Base-by-base conservation (phyloP, 2,113 vertebrate genomes). In the Edolisoma coerulescens region DNA sequence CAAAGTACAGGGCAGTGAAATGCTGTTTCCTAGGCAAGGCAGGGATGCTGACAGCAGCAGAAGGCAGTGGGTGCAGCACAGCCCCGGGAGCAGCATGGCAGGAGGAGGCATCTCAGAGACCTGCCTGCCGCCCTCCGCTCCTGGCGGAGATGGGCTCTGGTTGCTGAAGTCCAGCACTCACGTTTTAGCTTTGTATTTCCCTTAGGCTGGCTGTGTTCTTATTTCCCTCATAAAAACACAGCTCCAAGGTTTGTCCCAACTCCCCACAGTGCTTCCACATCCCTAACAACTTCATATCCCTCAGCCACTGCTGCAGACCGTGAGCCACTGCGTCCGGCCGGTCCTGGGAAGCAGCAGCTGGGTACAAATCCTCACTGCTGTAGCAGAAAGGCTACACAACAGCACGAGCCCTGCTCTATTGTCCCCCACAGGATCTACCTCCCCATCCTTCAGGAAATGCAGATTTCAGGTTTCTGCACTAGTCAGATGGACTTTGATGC, bases 301-400 rank as follows among this genome's bases (percentile, higher is more conserved):
- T 69, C 27, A 28, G 64, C 30, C 41, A 26, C 3, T 3, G n/a
- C 27, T 52, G 53, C 60, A 57, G 41, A 20, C n/a, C 7, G 7
- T 0, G 4, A 56, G 59, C 7, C n/a, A 15, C 11, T 4, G 20
- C 1, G 0, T 11, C 53, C 4, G 2, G 10, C 15, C 1, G 0
- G 11, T 35, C 24, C 65, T 67, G 61, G 52, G 37, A 20, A 50
- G 53, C 1, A 5, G 50, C 44, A 41, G 12, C 28, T 9, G 15
- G 30, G 21, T 10, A 37, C 6, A 16, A 50, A 50, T 2, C 5
- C 2, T 35, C 64, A 11, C 12, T 61, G 15, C 50, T 65, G 30
- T 3, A 82, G 56, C 50, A 56, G 28, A 64, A 77, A 65, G 9
- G 37, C 45, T 41, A 7, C 69, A 61, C 24, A 70, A 22, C 2